Percentiles rank a stretch among this genome's conserved stretches.
Conservation (phyloP, 64 coral and sea anemone genomes). For the Montipora cactus region DNA sequence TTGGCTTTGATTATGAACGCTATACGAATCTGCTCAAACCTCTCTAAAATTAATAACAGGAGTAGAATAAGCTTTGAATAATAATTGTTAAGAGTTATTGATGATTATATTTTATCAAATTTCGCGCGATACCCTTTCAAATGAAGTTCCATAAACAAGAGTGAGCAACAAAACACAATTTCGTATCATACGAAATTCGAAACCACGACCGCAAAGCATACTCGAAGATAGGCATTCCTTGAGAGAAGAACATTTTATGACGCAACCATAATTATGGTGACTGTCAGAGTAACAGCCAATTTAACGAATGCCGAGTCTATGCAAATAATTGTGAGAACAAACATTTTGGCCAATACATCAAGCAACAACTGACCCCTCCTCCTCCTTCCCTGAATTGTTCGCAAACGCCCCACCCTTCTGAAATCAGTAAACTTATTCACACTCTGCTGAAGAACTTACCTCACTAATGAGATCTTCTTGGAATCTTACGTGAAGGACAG, state of each 20-base stretch:
- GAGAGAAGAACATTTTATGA: not conserved
- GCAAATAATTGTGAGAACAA: not conserved
- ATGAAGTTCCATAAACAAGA: not conserved
- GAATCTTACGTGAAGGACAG: constrained; percentile 33
- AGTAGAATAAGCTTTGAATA: constrained; percentile 24
- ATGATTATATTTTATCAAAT: not conserved
- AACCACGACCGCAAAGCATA: not conserved
- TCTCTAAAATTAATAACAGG: constrained; percentile 13
- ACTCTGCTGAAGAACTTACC: not conserved
- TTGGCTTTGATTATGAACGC: not conserved
- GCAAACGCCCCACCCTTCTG: not conserved
- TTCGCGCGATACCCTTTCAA: not conserved
- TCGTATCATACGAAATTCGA: not conserved
- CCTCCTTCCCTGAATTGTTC: constrained; percentile 13
- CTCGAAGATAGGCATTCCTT: not conserved
- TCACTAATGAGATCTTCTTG: constrained; percentile 33
- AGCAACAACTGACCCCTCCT: not conserved
- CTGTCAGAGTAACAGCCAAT: not conserved
- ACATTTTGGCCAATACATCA: constrained; percentile 1
- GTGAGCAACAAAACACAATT: not conserved
- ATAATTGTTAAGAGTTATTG: not conserved
- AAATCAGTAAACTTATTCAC: constrained; percentile 18
- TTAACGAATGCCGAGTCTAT: not conserved
- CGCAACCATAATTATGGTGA: not conserved
- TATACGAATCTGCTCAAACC: not conserved